A percentile compares a stretch with the other conserved stretches of the same genome.
These are phyloP conservation scores for Nansenia antarctica DNA, from an alignment of 2,113 vertebrate species.

Conservation along the genomic window DNA sequence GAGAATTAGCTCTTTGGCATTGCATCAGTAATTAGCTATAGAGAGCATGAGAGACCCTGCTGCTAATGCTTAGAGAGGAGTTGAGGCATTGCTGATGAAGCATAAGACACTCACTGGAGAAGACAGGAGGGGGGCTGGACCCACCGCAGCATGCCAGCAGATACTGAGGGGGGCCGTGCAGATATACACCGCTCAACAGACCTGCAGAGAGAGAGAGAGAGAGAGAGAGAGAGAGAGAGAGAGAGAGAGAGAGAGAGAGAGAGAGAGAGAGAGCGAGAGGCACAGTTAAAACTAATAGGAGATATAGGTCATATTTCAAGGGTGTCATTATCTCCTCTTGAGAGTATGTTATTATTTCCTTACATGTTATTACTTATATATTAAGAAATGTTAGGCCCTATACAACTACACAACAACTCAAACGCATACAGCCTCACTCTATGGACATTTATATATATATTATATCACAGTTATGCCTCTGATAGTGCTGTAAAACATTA, in stretches of 20 bases:
- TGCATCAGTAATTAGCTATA: slow-evolving; percentile 93
- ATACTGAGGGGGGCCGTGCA: slow-evolving; percentile 77
- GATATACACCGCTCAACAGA: slow-evolving; percentile 83
- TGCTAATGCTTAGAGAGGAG: slow-evolving; percentile 88
- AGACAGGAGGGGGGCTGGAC: slow-evolving; percentile 88
- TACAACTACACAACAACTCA: too few relatives aligned
- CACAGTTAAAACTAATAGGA: background rate
- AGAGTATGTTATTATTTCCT: too few relatives aligned
- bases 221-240: background rate
- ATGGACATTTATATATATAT: too few relatives aligned
- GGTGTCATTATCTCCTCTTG: too few relatives aligned
- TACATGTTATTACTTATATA: too few relatives aligned
- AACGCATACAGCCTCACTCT: too few relatives aligned
- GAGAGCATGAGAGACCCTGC: slow-evolving; percentile 89
- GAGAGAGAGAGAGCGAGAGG: slow-evolving; percentile 39
- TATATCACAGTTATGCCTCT: too few relatives aligned
- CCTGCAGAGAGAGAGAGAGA: slow-evolving; percentile 70
- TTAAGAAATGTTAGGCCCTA: too few relatives aligned
- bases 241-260: slow-evolving; percentile 57
- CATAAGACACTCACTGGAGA: slow-evolving; percentile 96
- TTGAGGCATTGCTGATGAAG: slow-evolving; percentile 92
- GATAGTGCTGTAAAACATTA: too few relatives aligned
- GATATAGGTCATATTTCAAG: too few relatives aligned
- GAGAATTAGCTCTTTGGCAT: slow-evolving; percentile 88
- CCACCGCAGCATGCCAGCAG: slow-evolving; percentile 88